phyloP scores from a whole-genome alignment of 2,888 invertebrate genomes.

The Plagiodera versicolora region DNA sequence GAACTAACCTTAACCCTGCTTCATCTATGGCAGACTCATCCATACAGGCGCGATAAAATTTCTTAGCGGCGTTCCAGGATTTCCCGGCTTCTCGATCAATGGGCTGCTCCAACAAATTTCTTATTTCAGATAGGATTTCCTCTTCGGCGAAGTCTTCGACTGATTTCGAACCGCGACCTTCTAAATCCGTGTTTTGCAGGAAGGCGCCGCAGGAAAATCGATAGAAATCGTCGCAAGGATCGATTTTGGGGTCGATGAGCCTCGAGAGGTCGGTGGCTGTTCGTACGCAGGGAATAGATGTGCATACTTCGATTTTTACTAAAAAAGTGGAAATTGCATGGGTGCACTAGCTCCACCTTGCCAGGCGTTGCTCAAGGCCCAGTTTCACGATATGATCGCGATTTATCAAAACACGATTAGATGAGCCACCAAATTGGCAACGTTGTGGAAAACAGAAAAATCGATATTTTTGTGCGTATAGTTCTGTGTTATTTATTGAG shows the following conservation, averaged over 20 bases:
- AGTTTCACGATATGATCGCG: too few relatives aligned
- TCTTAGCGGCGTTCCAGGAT: slow-evolving; percentile 41
- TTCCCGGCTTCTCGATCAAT: slow-evolving; percentile 26
- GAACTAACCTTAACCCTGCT: slow-evolving; percentile 41
- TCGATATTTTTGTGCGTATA: too few relatives aligned
- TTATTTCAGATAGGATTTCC: slow-evolving; percentile 40
- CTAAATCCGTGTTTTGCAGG: slow-evolving; percentile 66
- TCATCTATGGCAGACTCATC: slow-evolving; percentile 45
- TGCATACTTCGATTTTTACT: slow-evolving; percentile 39
- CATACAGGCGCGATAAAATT: slow-evolving; percentile 49
- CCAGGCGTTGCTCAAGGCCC: too few relatives aligned
- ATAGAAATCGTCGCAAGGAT: slow-evolving; percentile 80
- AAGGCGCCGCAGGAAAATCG: slow-evolving; percentile 75
- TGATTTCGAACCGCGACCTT: slow-evolving; percentile 55
- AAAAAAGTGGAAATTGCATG: slow-evolving; percentile 13
- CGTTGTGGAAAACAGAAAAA: too few relatives aligned
- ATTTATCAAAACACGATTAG: too few relatives aligned
- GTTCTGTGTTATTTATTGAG: too few relatives aligned
- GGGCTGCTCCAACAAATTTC: slow-evolving; percentile 39
- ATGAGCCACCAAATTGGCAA: too few relatives aligned
- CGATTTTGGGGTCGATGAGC: slow-evolving; percentile 66
- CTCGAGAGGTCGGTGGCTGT: slow-evolving; percentile 66
- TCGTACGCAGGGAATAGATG: slow-evolving; percentile 37
- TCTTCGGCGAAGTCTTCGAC: slow-evolving; percentile 38
- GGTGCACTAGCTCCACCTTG: too few relatives aligned